phyloP scores from a whole-genome alignment of 2,797 vertebrate species.

The Acanthornis magna region DNA sequence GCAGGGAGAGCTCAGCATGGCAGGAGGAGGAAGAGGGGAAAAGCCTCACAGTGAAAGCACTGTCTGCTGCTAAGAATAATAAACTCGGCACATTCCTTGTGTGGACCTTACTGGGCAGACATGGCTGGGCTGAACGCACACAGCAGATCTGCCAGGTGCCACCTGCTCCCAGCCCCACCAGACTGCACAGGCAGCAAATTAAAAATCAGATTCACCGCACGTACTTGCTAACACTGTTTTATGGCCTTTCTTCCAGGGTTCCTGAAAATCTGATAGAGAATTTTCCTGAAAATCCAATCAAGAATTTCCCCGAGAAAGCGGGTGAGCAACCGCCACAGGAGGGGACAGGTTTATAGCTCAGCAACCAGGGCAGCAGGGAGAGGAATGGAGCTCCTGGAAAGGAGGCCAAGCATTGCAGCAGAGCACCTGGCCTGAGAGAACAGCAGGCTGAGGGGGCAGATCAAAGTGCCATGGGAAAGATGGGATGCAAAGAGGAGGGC shows the following conservation, averaged over 20 bases:
- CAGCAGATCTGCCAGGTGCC: slow-evolving; percentile 6
- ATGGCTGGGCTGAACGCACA: neutral
- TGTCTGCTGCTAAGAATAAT: neutral
- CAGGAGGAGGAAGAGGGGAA: neutral
- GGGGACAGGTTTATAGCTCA: neutral
- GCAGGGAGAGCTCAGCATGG: neutral
- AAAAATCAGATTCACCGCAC: neutral
- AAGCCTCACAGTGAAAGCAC: neutral
- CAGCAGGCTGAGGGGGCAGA: neutral
- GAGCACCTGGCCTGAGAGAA: neutral
- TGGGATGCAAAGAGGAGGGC: neutral
- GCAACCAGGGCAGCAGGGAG: neutral
- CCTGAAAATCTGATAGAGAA: neutral
- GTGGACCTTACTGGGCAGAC: neutral
- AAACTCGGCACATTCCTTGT: neutral
- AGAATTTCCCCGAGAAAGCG: neutral
- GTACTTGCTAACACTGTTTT: neutral
- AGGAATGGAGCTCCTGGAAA: neutral
- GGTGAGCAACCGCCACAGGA: rapidly evolving
- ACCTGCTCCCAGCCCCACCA: neutral
- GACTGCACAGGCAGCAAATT: slow-evolving; percentile 12
- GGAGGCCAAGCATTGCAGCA: neutral
- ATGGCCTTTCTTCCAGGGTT: neutral
- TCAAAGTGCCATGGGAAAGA: neutral
- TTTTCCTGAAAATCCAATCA: neutral